phyloP scores from a whole-genome alignment of 1,140 invertebrate genomes.

The Bombus ignitus region DNA sequence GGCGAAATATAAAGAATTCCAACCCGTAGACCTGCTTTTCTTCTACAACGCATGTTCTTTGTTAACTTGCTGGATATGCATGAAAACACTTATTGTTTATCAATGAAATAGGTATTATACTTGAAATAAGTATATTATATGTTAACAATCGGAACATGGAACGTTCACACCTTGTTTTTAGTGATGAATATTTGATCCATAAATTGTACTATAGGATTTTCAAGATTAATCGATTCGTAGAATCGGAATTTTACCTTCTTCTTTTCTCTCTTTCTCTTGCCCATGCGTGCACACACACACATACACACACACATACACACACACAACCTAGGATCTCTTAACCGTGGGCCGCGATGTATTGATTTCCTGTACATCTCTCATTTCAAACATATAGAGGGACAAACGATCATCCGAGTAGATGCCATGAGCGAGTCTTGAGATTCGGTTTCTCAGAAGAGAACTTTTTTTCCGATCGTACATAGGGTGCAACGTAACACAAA shows the following conservation, averaged over 20 bases:
- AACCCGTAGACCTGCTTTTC: conserved; percentile 4
- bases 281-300: conserved; percentile 21
- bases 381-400: conserved; percentile 76
- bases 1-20: conserved; percentile 43
- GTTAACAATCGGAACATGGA: background rate
- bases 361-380: conserved; percentile 77
- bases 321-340: conserved; percentile 51
- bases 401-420: conserved; percentile 57
- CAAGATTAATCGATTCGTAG: conserved; percentile 64
- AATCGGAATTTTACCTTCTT: conserved; percentile 61
- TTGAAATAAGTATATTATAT: background rate
- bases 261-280: conserved; percentile 50
- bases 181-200: background rate
- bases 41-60: background rate
- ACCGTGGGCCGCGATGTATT: conserved; percentile 74
- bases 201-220: background rate
- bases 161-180: background rate
- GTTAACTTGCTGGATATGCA: background rate
- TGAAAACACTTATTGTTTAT: background rate
- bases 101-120: background rate
- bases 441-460: conserved; percentile 19
- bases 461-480: too few relatives aligned
- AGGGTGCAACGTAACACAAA: too few relatives aligned
- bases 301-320: background rate
- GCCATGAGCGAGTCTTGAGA: conserved; percentile 20